Percentiles rank a stretch among this genome's conserved stretches.
Conservation (phyloP, 1,140 invertebrate genomes). For the Monomorium pharaonis region DNA sequence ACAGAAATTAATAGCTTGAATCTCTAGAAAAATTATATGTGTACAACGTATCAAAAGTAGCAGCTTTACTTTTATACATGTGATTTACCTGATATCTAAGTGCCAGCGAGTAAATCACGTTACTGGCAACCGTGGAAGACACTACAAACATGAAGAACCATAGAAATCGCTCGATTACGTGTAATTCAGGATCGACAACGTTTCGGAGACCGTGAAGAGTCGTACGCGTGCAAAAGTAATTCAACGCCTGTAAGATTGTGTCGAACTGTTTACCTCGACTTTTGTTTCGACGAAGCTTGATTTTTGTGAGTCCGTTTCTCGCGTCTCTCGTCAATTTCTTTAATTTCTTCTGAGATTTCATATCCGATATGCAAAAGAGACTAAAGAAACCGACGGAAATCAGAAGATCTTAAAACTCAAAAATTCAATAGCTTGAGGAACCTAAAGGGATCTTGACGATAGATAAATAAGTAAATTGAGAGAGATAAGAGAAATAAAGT, state of each 20-base stretch:
- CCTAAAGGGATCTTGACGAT: background rate
- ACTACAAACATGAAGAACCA: constrained; percentile 39
- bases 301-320: background rate
- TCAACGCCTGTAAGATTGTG: background rate
- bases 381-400: background rate
- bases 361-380: background rate
- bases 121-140: background rate
- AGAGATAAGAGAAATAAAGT: background rate
- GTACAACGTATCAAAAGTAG: background rate
- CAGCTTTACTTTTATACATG: background rate
- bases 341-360: background rate
- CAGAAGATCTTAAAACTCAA: background rate
- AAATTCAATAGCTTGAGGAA: background rate
- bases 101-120: constrained; percentile 16
- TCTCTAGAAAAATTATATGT: background rate
- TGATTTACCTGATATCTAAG: constrained; percentile 42
- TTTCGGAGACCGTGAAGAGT: constrained; percentile 40
- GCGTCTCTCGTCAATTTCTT: background rate
- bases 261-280: constrained; percentile 1
- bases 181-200: constrained; percentile 36
- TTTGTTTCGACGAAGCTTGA: background rate
- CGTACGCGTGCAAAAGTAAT: constrained; percentile 33
- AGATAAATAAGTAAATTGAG: background rate
- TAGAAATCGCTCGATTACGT: constrained; percentile 28
- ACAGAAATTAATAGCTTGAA: background rate